Evolutionary conservation across 1,140 invertebrate genomes (phyloP), one percentile per base, ranked within the genome.

Genomic region (Camponotus floridanus): DNA sequence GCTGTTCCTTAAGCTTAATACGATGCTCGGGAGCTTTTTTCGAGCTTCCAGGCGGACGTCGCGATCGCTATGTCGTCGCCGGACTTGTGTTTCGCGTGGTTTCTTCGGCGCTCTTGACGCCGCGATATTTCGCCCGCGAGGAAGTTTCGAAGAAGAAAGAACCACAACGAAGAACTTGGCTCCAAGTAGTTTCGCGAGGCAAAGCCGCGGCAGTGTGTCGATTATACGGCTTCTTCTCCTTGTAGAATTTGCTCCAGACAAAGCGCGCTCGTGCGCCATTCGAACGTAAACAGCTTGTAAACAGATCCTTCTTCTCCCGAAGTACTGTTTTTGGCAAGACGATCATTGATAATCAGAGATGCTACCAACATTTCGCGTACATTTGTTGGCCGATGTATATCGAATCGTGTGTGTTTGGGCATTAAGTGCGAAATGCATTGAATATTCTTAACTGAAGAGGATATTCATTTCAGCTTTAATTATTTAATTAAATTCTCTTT

Each of bases 151-250:
- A 51, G 48, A 18, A 51, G 39, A 39, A 76, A 68, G 61, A 88
- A 74, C 59, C 55, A 65, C 65, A 42, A 31, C 48, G 67, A 76
- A 80, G 67, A 88, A 88, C 79, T 88, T 88, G 68, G 83, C 78
- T 55, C 67, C 31, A 68, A 85, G 87, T 88, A 88, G 87, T 88
- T 80, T 76, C 73, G 55, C 59, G 39, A 15, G 39, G 57, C 55
- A 39, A 70, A 68, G 67, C 45, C 42, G 59, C 67, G 86, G 64
- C 36, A 39, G 80, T 71, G 48, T 74, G 86, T 65, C 81, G 87
- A 88, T 88, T 88, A 88, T 88, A 88, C 87, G 68, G 87, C 51
- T 88, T 88, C 87, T 62, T 62, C 61, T 36, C 0, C 62, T 51
- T 59, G 15, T 55, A 73, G 80, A 85, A 70, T 70, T 73, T 70